Evolutionary conservation across 2,113 vertebrate species (phyloP), one percentile per base, ranked within the genome.

Genomic region (Montifringilla adamsi): DNA sequence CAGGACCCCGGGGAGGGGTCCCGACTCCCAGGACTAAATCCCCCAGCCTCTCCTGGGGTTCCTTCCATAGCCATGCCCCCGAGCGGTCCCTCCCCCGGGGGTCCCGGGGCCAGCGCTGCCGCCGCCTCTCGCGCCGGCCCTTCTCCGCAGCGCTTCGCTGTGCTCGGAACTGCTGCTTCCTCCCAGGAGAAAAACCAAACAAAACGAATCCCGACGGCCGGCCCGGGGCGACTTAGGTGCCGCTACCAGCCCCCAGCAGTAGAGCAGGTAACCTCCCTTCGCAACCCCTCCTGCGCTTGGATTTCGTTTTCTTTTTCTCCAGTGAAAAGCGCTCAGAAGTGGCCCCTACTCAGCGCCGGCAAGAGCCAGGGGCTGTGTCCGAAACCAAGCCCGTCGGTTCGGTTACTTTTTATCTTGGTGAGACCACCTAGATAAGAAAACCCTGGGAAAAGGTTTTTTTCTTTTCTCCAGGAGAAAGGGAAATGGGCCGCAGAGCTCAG

Each of bases 1-100:
- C 75, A 67, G 76, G 95, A 39, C 88, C 84, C 82, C 47, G 74
- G 85, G 78, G 88, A 90, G 89, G 80, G 93, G 87, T 62, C 93
- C 80, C 5, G 39, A 24, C 30, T 91, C 80, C 89, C 76, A 58
- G 15, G 22, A 23, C 55, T 80, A 77, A 80, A 95, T 84, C 64
- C 80, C 72, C 20, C 59, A n/a, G 52, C 76, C 80, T 77, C 28
- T 91, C 55, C 56, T 26, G 35, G 95, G 76, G 17, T 77, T 47
- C 31, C 23, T 53, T 41, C 62, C 33, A 10, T 18, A 55, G 92
- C 81, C 64, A 4, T 89, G 84, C 39, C 89, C 59, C 50, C 27
- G 26, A 62, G 66, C 6, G 9, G 37, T 70, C 63, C 78, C 90
- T 87, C 85, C 93, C 90, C 50, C 46, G 69, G 90, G 53, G 43